Evolutionary conservation across 2,888 invertebrate species (phyloP).

Genomic region (Ichneumoninae sp.): DNA sequence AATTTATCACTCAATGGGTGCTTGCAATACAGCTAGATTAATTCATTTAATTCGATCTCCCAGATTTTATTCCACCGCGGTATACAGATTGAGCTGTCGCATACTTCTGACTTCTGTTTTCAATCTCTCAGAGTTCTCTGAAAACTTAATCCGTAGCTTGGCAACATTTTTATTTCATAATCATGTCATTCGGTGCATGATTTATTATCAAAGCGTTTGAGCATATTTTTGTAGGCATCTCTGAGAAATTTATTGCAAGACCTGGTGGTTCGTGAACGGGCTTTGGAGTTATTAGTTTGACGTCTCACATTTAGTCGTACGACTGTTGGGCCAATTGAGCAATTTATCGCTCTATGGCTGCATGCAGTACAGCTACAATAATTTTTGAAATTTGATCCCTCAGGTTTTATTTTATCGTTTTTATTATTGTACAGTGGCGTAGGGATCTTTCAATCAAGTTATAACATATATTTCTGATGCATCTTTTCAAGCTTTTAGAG

Average conservation of each 20-base stretch:
- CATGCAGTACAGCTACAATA: background rate
- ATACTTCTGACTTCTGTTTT: background rate
- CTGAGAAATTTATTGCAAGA: conserved; percentile 4
- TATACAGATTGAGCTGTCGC: background rate
- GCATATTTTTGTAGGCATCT: background rate
- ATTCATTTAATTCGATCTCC: background rate
- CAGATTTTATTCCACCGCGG: background rate
- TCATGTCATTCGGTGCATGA: too few species aligned
- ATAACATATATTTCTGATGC: background rate
- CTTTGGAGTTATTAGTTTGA: background rate
- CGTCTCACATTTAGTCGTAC: background rate
- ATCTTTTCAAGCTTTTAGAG: background rate
- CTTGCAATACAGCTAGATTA: background rate
- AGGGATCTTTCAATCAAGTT: background rate
- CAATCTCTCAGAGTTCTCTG: background rate
- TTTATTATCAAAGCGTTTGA: background rate
- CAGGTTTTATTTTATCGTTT: background rate
- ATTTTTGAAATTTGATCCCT: background rate
- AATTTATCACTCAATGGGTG: background rate
- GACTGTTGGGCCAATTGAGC: background rate
- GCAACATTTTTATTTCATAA: background rate
- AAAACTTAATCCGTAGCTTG: background rate
- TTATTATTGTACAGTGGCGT: background rate
- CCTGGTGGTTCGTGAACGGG: background rate
- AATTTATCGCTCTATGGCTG: background rate